Percentiles rank a stretch among this genome's conserved stretches.
Evolutionary conservation across 1,140 invertebrate genomes (phyloP).

Genomic region (Listronotus oregonensis): DNA sequence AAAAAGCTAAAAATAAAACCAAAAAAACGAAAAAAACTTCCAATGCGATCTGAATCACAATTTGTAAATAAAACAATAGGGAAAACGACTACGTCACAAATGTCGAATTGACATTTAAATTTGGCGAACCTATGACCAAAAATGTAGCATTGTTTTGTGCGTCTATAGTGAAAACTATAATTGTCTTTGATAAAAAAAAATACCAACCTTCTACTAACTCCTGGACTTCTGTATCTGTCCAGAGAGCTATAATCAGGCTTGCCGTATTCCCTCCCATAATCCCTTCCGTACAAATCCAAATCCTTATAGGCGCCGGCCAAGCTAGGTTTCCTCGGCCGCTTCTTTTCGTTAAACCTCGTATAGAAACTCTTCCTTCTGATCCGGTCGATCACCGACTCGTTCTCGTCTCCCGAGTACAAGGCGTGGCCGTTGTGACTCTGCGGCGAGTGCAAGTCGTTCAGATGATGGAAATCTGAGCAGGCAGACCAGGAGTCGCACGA

Average conservation of each 20-base stretch:
- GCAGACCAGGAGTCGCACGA: constrained; percentile 73
- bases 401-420: constrained; percentile 54
- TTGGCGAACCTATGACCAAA: too few relatives aligned
- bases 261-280: constrained; percentile 40
- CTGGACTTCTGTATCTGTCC: constrained; percentile 42
- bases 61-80: too few relatives aligned
- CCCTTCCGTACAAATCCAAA: constrained; percentile 47
- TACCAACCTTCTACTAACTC: constrained; percentile 30
- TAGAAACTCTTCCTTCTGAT: constrained; percentile 89
- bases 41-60: too few relatives aligned
- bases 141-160: too few relatives aligned
- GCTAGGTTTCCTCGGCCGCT: constrained; percentile 59
- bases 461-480: constrained; percentile 62
- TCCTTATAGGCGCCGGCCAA: constrained; percentile 47
- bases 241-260: constrained; percentile 49
- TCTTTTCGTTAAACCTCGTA: constrained; percentile 82
- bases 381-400: constrained; percentile 71
- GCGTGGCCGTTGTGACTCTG: constrained; percentile 59
- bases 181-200: too few relatives aligned
- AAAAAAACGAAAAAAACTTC: too few relatives aligned
- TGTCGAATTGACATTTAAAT: too few relatives aligned
- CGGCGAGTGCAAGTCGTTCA: constrained; percentile 56
- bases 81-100: too few relatives aligned
- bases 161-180: too few relatives aligned
- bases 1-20: too few relatives aligned